These are phyloP conservation scores for Apaloderma vittatum DNA, from an alignment of 2,113 vertebrate genomes.

Conservation along the genomic window DNA sequence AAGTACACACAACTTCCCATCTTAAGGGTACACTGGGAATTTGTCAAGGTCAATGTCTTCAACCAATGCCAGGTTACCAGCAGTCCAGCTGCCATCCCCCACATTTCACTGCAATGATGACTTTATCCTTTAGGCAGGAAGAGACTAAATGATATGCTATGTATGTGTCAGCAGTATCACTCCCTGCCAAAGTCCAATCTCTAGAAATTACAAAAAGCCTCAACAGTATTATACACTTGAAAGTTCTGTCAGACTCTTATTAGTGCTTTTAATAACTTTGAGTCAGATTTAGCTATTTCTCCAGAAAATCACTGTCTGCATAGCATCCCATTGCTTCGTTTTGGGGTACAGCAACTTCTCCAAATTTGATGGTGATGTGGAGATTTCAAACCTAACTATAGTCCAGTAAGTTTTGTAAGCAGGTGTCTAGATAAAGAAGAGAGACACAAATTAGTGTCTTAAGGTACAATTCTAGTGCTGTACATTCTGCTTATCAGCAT, in stretches of 20 bases:
- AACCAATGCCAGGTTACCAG: too few relatives aligned
- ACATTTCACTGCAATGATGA: neutral
- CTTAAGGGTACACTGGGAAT: too few relatives aligned
- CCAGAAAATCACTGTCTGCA: neutral
- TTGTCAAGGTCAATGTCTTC: too few relatives aligned
- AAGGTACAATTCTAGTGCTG: neutral
- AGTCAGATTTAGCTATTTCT: neutral
- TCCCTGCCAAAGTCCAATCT: neutral
- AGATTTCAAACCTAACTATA: neutral
- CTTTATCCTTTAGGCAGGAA: neutral
- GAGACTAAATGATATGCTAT: neutral
- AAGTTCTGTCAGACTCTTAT: neutral
- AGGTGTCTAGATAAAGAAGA: neutral
- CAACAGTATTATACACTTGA: neutral
- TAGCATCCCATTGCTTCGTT: neutral
- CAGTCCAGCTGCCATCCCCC: too few relatives aligned
- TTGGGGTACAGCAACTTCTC: neutral
- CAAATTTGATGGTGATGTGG: neutral
- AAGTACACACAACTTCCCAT: too few relatives aligned
- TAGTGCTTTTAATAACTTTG: neutral
- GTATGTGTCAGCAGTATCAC: neutral
- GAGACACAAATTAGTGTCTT: neutral
- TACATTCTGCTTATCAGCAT: neutral
- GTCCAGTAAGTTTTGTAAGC: neutral
- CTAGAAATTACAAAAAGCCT: neutral